Evolutionary conservation across 2,888 invertebrate species (phyloP).

Genomic region (Rutpela maculata): DNA sequence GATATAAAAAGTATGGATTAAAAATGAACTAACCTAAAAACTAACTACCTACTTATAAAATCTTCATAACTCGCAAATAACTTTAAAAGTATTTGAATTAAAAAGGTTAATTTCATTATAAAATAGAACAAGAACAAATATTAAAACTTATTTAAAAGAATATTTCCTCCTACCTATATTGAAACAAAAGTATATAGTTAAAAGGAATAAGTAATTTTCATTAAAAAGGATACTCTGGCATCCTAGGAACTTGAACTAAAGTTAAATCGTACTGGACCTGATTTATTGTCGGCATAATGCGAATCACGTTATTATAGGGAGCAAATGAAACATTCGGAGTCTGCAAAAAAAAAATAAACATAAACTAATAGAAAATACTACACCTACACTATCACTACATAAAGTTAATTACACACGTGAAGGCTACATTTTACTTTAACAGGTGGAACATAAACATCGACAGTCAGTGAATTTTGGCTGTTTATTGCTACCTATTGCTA

Average conservation of each 20-base stretch:
- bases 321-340: background rate
- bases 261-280: constrained; percentile 16
- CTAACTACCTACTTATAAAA: background rate
- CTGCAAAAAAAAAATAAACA: background rate
- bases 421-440: too few relatives aligned
- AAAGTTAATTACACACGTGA: too few relatives aligned
- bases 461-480: too few relatives aligned
- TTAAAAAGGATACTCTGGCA: background rate
- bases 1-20: background rate
- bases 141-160: background rate
- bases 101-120: background rate
- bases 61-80: background rate
- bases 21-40: background rate
- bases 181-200: background rate
- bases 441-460: too few relatives aligned
- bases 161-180: background rate
- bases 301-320: background rate
- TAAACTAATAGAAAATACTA: too few relatives aligned
- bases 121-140: background rate
- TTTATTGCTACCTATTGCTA: too few relatives aligned
- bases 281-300: constrained; percentile 10
- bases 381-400: too few relatives aligned
- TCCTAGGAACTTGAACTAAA: constrained; percentile 11
- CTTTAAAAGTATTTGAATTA: too few relatives aligned
- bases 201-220: background rate